Evolutionary conservation across 1,140 invertebrate genomes (phyloP).

Genomic region (Drosophila tani): DNA sequence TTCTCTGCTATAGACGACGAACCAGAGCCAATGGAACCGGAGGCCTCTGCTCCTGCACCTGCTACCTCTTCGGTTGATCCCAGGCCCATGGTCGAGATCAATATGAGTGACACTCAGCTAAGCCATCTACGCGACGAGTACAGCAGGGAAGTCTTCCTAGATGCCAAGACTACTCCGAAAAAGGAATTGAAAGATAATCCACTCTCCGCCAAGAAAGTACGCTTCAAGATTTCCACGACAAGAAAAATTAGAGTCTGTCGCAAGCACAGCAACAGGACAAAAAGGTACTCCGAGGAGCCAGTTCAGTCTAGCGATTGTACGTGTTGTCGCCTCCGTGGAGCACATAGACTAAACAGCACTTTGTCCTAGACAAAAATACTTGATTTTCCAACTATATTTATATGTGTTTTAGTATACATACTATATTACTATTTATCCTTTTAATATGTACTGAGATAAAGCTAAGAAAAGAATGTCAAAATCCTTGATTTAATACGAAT

Average conservation of each 20-base stretch:
- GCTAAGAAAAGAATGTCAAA: background rate
- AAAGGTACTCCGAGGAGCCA: background rate
- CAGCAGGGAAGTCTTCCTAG: constrained; percentile 23
- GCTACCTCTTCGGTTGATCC: background rate
- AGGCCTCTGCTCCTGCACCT: background rate
- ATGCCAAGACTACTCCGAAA: background rate
- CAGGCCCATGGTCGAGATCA: constrained; percentile 68
- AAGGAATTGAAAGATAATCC: background rate
- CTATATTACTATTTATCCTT: background rate
- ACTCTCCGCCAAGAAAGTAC: background rate
- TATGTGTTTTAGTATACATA: no score
- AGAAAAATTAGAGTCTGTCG: constrained; percentile 5
- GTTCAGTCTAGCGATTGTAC: constrained; percentile 17
- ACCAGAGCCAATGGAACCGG: background rate
- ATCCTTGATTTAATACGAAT: background rate
- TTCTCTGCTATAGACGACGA: constrained; percentile 53
- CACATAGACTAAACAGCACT: constrained; percentile 5
- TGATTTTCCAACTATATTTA: no score
- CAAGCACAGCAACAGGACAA: constrained; percentile 19
- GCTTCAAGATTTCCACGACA: background rate
- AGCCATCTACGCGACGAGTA: constrained; percentile 53
- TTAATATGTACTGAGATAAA: background rate
- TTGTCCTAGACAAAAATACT: background rate
- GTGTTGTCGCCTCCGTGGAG: constrained; percentile 41
- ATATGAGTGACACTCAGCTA: constrained; percentile 52